Evolutionary conservation across 2,888 invertebrate species (phyloP), one percentile per base, ranked within the genome.

Genomic region (Willowsia nigromaculata): DNA sequence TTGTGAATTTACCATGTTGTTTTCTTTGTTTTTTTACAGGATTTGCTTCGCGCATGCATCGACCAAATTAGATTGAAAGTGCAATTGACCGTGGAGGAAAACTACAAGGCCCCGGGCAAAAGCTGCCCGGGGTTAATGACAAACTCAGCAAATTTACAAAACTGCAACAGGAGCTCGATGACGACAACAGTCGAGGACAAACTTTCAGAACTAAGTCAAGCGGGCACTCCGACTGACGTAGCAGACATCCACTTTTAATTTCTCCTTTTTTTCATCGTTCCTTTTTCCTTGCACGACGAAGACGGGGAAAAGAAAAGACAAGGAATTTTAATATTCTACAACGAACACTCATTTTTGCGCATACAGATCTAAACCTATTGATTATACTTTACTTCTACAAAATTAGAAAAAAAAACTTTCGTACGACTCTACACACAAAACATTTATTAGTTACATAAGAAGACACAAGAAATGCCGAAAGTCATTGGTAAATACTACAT

Each of bases 1-100:
- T 13, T 1, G 2, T 30, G 62, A 59, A 11, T 9, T 37, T 4
- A 65, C 15, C 6, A 25, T 74, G 18, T 53, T 56, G 22, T 68
- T 53, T 56, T 78, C 1, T 84, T 74, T 76, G 33, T 91, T 92
- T 95, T 94, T 92, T 95, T 94, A 0, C 94, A 97, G 97, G 97
- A 97, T 92, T 96, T 96, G 93, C 95, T 97, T 59, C 95, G 96
- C 92, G 96, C 96, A 84, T 97, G 97, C 94, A 95, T 97, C 93
- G 95, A 96, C 93, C 96, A 97, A 94, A 96, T 97, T 93, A 97
- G 97, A 94, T 95, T 95, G 92, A 96, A 91, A 59, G 89, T 91
- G 25, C 89, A 90, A 65, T n/a, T 81, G 82, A 90, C 87, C 71
- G 91, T 85, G 80, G 90, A 89, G 92, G 92, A 90, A 92, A 92